Base-by-base conservation (phyloP, 2,888 invertebrate genomes). In the Calameuta idolon region DNA sequence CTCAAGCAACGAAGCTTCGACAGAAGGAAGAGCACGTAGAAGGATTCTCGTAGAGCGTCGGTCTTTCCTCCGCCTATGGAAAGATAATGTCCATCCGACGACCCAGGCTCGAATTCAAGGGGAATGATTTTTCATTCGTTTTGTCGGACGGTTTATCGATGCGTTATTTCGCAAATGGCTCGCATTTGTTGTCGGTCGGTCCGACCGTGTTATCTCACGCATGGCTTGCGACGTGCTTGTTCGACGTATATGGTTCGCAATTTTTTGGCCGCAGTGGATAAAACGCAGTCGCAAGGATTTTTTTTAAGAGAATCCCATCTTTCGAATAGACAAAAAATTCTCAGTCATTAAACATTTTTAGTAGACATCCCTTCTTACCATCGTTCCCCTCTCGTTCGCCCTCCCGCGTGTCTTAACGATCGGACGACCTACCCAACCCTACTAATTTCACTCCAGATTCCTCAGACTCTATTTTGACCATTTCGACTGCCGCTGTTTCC, bases 151-250 rank as follows among this genome's bases (percentile, higher is more conserved):
- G 83, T 84, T 87, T 85, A 85, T 83, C 84, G 85, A 86, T 84
- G 84, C 84, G 85, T 87, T 84, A 87, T 86, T 86, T 86, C 83
- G 83, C 83, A 86, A 86, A 86, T 86, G 86, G 86, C 80, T 75
- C 75, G 79, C 85, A 85, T 86, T 86, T 84, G 84, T 85, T 40
- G 5, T 40, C 15, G 40, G 40, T 5, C 15, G 40, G 40, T 79
- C 80, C 79, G 83, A 81, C 81, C 81, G 74, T 80, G 84, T 85
- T 81, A 82, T 84, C 80, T 80, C 85, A 84, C 82, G 83, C 81
- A 80, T 83, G 79, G 82, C 80, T 83, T 81, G 75, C 71, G 31
- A 69, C 75, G 81, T 35, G 76, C 69, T 73, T 81, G 81, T 83
- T 83, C 83, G 4, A 12, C 40, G 40, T 40, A 40, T 15, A 40